phyloP scores from a whole-genome alignment of 2,888 invertebrate genomes.

The Eilema caniola region DNA sequence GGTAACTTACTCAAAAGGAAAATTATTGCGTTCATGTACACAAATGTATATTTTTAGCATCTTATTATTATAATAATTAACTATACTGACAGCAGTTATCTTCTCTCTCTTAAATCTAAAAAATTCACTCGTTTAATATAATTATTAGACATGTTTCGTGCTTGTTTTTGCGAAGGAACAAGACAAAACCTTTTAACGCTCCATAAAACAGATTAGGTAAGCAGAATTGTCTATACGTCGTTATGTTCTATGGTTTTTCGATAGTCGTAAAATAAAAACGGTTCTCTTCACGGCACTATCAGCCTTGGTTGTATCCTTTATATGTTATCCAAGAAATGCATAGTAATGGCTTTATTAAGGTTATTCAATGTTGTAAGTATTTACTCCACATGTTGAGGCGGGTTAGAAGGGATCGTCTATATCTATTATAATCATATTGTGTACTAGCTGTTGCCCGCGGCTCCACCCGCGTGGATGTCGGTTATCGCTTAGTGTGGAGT shows the following conservation, averaged over 20 bases:
- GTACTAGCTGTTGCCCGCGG: too few relatives aligned
- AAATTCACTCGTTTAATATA: neutral
- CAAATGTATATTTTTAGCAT: too few relatives aligned
- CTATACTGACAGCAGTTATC: too few relatives aligned
- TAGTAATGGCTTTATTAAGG: conserved; percentile 51
- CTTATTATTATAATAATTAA: too few relatives aligned
- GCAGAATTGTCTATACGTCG: conserved; percentile 47
- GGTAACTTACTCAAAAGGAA: too few relatives aligned
- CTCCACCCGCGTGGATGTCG: too few relatives aligned
- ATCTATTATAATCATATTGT: neutral
- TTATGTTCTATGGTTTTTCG: conserved; percentile 54
- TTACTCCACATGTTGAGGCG: conserved; percentile 26
- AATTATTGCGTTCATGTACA: too few relatives aligned
- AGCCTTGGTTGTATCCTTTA: conserved; percentile 41
- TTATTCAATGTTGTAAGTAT: conserved; percentile 41
- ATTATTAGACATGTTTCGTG: neutral
- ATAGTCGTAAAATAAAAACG: conserved; percentile 52
- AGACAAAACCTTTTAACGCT: conserved; percentile 40
- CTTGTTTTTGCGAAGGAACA: conserved; percentile 28
- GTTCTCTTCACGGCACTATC: conserved; percentile 40
- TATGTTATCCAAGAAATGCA: conserved; percentile 49
- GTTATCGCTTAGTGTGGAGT: too few relatives aligned
- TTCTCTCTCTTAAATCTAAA: too few relatives aligned
- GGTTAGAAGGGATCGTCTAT: neutral
- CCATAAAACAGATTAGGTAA: conserved; percentile 51